These are phyloP conservation scores for Scarus forsteni DNA, from an alignment of 2,797 vertebrate species.

Conservation along the genomic window DNA sequence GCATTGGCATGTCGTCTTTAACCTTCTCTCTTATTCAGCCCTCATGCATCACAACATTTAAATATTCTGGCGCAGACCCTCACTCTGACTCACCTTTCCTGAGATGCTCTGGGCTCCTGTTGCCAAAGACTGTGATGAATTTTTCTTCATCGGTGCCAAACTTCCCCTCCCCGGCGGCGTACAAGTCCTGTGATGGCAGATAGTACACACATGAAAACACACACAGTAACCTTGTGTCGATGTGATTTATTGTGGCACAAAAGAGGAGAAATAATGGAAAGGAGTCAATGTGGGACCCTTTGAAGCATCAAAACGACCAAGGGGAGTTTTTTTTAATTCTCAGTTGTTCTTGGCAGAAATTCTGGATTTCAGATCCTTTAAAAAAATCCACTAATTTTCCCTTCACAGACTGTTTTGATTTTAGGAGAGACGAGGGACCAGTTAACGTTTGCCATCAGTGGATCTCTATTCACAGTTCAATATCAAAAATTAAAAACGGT, in stretches of 20 bases:
- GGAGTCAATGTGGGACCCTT: conserved; percentile 17
- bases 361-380: not conserved
- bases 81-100: conserved; percentile 82
- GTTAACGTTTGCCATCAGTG: not conserved
- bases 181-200: conserved; percentile 86
- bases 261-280: conserved; percentile 10
- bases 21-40: not conserved
- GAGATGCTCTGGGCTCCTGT: conserved; percentile 90
- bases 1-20: not conserved
- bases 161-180: conserved; percentile 91
- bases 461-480: conserved; percentile 19
- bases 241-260: conserved; percentile 16
- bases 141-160: conserved; percentile 96
- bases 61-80: not conserved
- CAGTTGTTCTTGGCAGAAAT: not conserved
- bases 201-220: not conserved
- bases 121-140: conserved; percentile 94
- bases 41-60: conserved; percentile 3
- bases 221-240: conserved; percentile 6
- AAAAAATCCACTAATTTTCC: not conserved
- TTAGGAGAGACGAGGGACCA: not conserved
- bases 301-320: not conserved
- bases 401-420: not conserved
- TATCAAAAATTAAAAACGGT: not conserved
- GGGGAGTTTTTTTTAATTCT: not conserved